Conservation (phyloP, 1,140 invertebrate species). For the Polypedilum vanderplanki region DNA sequence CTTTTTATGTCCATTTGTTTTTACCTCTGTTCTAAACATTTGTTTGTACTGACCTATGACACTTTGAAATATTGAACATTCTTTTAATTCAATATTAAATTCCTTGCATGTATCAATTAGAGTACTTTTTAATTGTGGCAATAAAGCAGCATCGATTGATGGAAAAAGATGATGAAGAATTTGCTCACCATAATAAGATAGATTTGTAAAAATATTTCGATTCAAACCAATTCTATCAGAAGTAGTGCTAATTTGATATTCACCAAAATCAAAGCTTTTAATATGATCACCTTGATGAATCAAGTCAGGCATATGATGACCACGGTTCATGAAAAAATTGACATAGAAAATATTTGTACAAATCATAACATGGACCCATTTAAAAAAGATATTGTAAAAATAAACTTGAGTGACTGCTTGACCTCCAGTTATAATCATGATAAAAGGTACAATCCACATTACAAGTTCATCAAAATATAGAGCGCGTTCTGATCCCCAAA, state of each 20-base stretch:
- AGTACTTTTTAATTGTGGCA: constrained; percentile 56
- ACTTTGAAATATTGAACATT: constrained; percentile 52
- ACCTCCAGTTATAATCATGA: background rate
- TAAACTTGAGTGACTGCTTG: background rate
- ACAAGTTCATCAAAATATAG: background rate
- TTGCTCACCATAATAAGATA: constrained; percentile 61
- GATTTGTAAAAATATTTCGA: constrained; percentile 47
- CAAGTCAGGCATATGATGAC: background rate
- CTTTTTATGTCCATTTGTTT: background rate
- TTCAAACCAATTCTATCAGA: constrained; percentile 52
- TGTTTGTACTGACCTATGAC: constrained; percentile 62
- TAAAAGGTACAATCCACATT: background rate
- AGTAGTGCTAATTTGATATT: constrained; percentile 55
- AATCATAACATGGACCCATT: background rate
- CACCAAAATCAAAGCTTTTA: constrained; percentile 52
- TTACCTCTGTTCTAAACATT: constrained; percentile 37
- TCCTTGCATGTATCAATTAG: constrained; percentile 61
- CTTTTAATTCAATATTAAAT: constrained; percentile 54
- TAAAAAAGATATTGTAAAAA: background rate
- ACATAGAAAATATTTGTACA: background rate
- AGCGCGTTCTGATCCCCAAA: background rate
- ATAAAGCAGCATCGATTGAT: constrained; percentile 65
- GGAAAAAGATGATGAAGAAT: constrained; percentile 74
- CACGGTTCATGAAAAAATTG: background rate
- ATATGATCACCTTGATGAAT: constrained; percentile 25